These are phyloP conservation scores for Notarius quadriscutis DNA, from an alignment of 2,113 vertebrate species.

Conservation along the genomic window DNA sequence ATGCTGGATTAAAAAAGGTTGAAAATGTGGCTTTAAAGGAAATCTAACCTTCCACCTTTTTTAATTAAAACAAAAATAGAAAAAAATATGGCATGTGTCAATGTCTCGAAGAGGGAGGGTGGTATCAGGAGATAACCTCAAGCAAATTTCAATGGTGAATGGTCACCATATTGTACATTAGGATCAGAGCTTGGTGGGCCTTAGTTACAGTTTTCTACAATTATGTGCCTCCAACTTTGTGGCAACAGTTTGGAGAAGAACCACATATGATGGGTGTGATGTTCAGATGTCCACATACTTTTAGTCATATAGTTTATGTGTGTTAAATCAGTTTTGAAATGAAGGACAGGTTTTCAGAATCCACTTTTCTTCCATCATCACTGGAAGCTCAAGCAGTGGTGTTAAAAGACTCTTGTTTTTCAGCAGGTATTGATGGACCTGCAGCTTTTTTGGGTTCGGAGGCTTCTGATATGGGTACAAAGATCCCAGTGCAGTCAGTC, in stretches of 20 bases:
- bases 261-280: not conserved
- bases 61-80: no score
- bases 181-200: no score
- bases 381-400: not conserved
- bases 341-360: not conserved
- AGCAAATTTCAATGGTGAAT: not conserved
- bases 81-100: no score
- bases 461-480: conserved; percentile 71
- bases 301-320: not conserved
- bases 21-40: not conserved
- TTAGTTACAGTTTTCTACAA: not conserved
- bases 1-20: not conserved
- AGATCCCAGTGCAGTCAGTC: conserved; percentile 76
- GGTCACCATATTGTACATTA: not conserved
- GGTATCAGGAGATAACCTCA: not conserved
- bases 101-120: not conserved
- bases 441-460: conserved; percentile 81
- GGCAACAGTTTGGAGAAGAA: not conserved
- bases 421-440: conserved; percentile 87
- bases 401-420: not conserved
- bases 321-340: not conserved
- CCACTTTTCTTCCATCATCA: not conserved
- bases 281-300: not conserved
- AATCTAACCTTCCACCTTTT: not conserved
- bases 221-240: not conserved